A percentile compares a stretch with the other conserved stretches of the same genome.
Conservation (phyloP, 2,888 invertebrate genomes). For the Limnephilus auricula region DNA sequence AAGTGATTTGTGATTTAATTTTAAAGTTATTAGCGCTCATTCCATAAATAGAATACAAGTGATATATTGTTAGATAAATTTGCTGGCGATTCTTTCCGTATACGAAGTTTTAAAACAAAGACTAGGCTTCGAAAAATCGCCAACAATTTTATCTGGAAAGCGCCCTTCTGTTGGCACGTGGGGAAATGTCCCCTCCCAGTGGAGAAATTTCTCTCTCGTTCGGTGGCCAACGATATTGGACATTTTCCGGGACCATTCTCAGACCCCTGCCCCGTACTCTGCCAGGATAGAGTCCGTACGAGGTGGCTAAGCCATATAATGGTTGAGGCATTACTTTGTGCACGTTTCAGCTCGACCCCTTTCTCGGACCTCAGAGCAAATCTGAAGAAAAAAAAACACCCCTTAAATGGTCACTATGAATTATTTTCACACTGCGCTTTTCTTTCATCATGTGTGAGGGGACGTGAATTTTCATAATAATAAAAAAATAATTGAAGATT, state of each 20-base stretch:
- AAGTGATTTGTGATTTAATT: no score
- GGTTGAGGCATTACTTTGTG: conserved; percentile 44
- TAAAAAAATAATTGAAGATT: not conserved
- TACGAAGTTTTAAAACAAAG: not conserved
- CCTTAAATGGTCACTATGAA: not conserved
- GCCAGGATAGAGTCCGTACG: conserved; percentile 39
- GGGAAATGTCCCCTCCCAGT: conserved; percentile 38
- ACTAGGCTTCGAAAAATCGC: conserved; percentile 50
- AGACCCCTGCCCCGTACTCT: conserved; percentile 47
- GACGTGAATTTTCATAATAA: not conserved
- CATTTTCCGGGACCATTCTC: conserved; percentile 52
- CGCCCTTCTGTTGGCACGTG: conserved; percentile 39
- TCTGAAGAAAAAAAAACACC: not conserved
- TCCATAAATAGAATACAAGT: not conserved
- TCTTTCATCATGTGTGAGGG: not conserved
- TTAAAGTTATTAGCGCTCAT: not conserved
- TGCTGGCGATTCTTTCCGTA: not conserved
- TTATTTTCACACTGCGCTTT: not conserved
- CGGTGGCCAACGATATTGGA: conserved; percentile 59
- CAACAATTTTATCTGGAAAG: conserved; percentile 56
- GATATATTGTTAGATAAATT: not conserved
- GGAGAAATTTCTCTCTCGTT: conserved; percentile 43
- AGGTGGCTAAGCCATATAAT: conserved; percentile 43
- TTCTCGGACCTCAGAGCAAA: conserved; percentile 10
- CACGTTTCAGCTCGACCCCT: conserved; percentile 42